Conservation (phyloP, 2,113 vertebrate genomes). For the Antennarius striatus region DNA sequence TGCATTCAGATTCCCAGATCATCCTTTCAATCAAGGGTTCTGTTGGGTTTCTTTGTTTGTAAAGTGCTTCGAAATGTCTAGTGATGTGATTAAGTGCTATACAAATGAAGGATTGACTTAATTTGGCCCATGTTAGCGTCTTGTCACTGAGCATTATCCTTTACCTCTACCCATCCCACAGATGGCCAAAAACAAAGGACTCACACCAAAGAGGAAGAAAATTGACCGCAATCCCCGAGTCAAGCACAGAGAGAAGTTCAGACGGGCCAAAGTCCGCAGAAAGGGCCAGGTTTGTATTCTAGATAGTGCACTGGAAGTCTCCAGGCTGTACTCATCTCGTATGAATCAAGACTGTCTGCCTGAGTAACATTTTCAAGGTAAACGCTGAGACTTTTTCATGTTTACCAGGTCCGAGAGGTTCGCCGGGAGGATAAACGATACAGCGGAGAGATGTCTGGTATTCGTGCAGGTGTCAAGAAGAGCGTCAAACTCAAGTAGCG, state of each 20-base stretch:
- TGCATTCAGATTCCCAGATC: too few species aligned
- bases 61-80: too few species aligned
- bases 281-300: slow-evolving; percentile 86
- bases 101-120: too few species aligned
- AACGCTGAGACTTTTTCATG: neutral
- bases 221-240: slow-evolving; percentile 96
- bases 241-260: slow-evolving; percentile 94
- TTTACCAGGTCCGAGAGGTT: slow-evolving; percentile 85
- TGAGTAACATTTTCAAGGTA: neutral
- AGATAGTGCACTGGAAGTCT: too few species aligned
- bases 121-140: too few species aligned
- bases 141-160: neutral
- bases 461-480: slow-evolving; percentile 95
- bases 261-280: slow-evolving; percentile 90
- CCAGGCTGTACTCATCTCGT: neutral
- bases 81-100: too few species aligned
- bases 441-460: slow-evolving; percentile 89
- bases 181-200: slow-evolving; percentile 90
- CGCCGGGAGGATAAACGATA: slow-evolving; percentile 86
- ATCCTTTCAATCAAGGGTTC: too few species aligned
- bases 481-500: slow-evolving; percentile 89
- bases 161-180: slow-evolving; percentile 39
- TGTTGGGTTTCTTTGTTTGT: too few species aligned
- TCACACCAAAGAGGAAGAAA: slow-evolving; percentile 94
- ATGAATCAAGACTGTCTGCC: neutral